Base-by-base conservation (phyloP, 2,888 invertebrate genomes). In the Tinea semifulvella region DNA sequence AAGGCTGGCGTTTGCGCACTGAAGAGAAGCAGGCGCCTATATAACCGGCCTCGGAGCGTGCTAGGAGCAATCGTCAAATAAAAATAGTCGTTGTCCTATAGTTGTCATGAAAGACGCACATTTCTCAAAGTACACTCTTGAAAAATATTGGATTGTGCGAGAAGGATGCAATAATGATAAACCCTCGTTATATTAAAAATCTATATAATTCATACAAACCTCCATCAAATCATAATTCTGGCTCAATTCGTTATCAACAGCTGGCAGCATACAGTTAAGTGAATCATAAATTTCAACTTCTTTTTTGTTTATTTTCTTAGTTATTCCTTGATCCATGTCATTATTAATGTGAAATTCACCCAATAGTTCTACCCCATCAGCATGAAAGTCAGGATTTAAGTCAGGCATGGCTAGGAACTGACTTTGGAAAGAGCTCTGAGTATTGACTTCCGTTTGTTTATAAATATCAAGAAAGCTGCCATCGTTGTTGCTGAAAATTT, bases 261-360 rank as follows among this genome's bases (percentile, higher is more conserved):
- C 79, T 17, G 79, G 80, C 36, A 80, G 56, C 16, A 80, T 74
- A 65, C 79, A 80, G 50, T 80, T 79, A 36, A 79, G 52, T 27
- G 72, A 74, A 47, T 61, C 62, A 27, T 61, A 59, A 53, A 57
- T 59, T 46, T 38, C 25, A 10, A 10, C 14, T 26, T 20, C 40
- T 19, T 22, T 38, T 13, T 10, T 45, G 16, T 22, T 10, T 8
- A n/a, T 19, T 67, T 68, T 44, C 55, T n/a, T 61, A 4, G 54
- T 51, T 43, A 65, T 66, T 14, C 61, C 64, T 47, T 67, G 58
- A 46, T 71, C 65, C 46, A 58, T 55, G 46, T 73, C 68, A 60
- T 65, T 56, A 10, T 63, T 61, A 50, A 79, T 74, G 52, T 76
- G 63, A 52, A 77, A 79, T 48, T 76, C 72, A 8, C 72, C 72